Conservation (phyloP, 2,888 invertebrate species). For the Trichogramma evanescens region DNA sequence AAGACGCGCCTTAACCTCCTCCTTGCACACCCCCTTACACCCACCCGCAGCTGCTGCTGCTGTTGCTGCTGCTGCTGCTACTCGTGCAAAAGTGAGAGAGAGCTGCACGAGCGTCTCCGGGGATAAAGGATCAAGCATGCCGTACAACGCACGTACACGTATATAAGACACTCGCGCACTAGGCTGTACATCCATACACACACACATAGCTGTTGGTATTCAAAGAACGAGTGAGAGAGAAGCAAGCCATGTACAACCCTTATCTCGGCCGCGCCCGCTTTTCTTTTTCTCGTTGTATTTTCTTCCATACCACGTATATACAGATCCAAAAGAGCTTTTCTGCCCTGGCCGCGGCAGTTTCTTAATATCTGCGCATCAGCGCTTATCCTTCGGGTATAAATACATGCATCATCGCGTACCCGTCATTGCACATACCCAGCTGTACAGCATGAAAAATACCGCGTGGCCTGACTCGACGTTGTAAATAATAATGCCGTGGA, state of each 20-base stretch:
- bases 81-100: no score
- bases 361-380: conserved; percentile 43
- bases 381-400: conserved; percentile 34
- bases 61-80: no score
- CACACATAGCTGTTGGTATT: conserved; percentile 5
- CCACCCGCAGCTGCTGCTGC: no score
- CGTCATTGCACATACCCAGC: conserved; percentile 11
- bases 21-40: no score
- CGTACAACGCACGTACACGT: conserved; percentile 35
- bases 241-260: not conserved
- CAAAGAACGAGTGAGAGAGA: not conserved
- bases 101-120: conserved; percentile 4
- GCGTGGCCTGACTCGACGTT: conserved; percentile 1
- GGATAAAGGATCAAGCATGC: conserved; percentile 37
- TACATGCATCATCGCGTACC: conserved; percentile 16
- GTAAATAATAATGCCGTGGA: conserved; percentile 19
- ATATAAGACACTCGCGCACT: conserved; percentile 9
- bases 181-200: not conserved
- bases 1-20: not conserved
- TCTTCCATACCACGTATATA: not conserved
- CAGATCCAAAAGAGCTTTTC: no score
- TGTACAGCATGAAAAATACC: conserved; percentile 11
- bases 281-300: conserved; percentile 10
- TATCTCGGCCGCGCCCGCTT: conserved; percentile 6
- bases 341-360: conserved; percentile 10